Conservation (phyloP, 2,113 vertebrate species). For the Emydura subglobosa region DNA sequence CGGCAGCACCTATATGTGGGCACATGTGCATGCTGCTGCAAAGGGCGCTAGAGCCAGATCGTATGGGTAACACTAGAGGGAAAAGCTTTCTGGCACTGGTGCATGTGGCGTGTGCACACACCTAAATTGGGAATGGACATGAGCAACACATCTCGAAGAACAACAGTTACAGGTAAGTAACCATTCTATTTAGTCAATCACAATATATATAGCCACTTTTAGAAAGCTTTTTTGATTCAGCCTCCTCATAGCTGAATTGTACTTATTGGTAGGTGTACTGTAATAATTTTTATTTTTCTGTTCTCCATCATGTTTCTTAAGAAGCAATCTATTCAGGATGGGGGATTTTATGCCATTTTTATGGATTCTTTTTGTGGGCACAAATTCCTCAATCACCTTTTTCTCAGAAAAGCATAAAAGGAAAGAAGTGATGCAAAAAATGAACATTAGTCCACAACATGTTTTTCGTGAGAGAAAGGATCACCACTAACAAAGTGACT, state of each 20-base stretch:
- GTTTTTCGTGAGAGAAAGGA: no score
- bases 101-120: no score
- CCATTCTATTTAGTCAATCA: neutral
- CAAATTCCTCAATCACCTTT: neutral
- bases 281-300: neutral
- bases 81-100: no score
- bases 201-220: neutral
- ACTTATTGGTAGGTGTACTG: neutral
- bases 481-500: neutral
- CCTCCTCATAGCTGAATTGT: fast-evolving
- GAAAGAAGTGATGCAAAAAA: neutral
- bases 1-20: no score
- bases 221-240: neutral
- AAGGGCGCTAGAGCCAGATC: no score
- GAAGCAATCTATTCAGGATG: neutral
- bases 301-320: neutral
- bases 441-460: neutral
- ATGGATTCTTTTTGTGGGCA: neutral
- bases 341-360: neutral
- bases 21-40: no score
- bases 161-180: no score
- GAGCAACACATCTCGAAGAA: no score
- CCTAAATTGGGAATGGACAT: no score
- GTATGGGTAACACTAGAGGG: no score
- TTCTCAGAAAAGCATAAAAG: neutral